Conservation (phyloP, 2,797 vertebrate species). For the Gadopsis marmoratus region DNA sequence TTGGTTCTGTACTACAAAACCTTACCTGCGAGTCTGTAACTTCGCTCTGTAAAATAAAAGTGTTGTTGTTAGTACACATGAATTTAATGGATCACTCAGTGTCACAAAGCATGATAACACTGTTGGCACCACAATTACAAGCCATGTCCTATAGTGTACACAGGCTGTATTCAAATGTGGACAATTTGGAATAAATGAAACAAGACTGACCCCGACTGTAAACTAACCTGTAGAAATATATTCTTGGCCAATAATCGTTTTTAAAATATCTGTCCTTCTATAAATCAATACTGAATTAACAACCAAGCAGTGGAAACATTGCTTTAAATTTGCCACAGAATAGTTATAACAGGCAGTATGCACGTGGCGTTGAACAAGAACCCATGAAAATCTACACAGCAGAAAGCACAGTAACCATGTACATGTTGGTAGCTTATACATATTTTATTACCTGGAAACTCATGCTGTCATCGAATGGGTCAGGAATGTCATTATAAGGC, state of each 20-base stretch:
- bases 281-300: neutral
- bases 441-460: conserved; percentile 63
- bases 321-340: neutral
- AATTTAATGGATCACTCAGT: neutral
- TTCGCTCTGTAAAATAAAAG: conserved; percentile 72
- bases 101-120: neutral
- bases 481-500: conserved; percentile 52
- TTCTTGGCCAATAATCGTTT: neutral
- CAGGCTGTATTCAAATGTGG: neutral
- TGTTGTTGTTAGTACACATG: neutral
- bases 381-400: neutral
- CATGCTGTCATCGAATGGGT: conserved; percentile 61
- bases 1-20: neutral
- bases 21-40: conserved; percentile 76
- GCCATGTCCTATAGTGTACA: neutral
- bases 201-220: neutral
- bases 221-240: neutral
- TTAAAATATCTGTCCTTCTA: conserved; percentile 6
- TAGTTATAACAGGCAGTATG: neutral
- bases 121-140: neutral
- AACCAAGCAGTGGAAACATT: neutral
- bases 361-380: neutral
- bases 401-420: neutral
- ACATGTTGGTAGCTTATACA: neutral
- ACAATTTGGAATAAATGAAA: neutral